These are phyloP conservation scores for Epiblema foenella DNA, from an alignment of 2,888 invertebrate species.

Conservation along the genomic window DNA sequence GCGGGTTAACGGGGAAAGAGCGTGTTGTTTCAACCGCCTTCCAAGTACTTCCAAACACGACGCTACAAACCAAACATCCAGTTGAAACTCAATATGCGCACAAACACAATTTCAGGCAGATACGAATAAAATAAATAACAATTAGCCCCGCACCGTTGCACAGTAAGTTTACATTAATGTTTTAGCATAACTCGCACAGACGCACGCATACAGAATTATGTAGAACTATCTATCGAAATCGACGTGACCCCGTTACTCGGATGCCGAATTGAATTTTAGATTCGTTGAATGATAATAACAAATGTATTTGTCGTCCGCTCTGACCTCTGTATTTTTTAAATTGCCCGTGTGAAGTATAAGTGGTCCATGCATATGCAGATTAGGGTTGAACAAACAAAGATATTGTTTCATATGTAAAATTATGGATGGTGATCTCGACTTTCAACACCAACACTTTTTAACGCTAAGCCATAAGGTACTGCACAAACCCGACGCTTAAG, in stretches of 20 bases:
- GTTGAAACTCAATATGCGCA: slow-evolving; percentile 47
- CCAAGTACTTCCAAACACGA: slow-evolving; percentile 43
- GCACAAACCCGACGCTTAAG: slow-evolving; percentile 14
- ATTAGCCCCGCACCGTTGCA: slow-evolving; percentile 56
- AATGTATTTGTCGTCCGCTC: slow-evolving; percentile 73
- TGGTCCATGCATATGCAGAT: slow-evolving; percentile 76
- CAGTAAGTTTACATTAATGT: slow-evolving; percentile 50
- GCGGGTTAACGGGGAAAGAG: slow-evolving; percentile 56
- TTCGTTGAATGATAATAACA: slow-evolving; percentile 75
- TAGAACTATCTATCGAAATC: slow-evolving; percentile 71
- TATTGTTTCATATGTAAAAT: slow-evolving; percentile 78
- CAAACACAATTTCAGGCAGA: slow-evolving; percentile 52
- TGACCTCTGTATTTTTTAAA: slow-evolving; percentile 74
- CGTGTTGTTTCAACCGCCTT: slow-evolving; percentile 63
- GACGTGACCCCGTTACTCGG: slow-evolving; percentile 80
- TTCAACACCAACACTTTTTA: slow-evolving; percentile 65
- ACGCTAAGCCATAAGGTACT: slow-evolving; percentile 28
- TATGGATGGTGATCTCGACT: slow-evolving; percentile 70
- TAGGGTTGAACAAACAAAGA: slow-evolving; percentile 75
- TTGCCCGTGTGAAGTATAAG: slow-evolving; percentile 65
- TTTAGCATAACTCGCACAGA: slow-evolving; percentile 56
- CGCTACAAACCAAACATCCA: slow-evolving; percentile 54
- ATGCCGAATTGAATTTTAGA: slow-evolving; percentile 78
- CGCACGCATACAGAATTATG: slow-evolving; percentile 66
- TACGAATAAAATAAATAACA: slow-evolving; percentile 60